Evolutionary conservation across 2,797 vertebrate genomes (phyloP), one percentile per base, ranked within the genome.

Genomic region (Hoplostethus atlanticus): DNA sequence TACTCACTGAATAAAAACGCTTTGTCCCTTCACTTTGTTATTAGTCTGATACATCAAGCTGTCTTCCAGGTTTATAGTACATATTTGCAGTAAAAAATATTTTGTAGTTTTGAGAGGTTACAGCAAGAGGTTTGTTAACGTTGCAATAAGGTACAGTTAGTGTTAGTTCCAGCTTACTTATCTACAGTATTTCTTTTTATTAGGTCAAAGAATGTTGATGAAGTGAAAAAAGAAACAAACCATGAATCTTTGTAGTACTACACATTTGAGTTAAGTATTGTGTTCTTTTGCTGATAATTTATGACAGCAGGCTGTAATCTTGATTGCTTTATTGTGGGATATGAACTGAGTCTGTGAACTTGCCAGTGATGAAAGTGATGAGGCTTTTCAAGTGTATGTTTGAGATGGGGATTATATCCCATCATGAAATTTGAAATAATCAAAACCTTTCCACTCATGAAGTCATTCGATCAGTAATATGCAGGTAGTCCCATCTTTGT

Each of bases 21-120:
- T 36, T 73, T 58, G 16, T 55, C 48, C 64, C 38, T 46, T 59
- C 17, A 25, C 36, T 79, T 87, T 77, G 77, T 84, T 76, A 77
- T 74, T 28, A 54, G 71, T 73, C 71, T 15, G 71, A 75, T 36
- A 69, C 73, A 67, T 28, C 46, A 76, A 69, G 67, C 69, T 21
- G 85, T 91, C 89, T 90, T 93, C 89, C 86, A 86, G 82, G 76
- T 92, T 91, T 87, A 70, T 87, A 86, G 76, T 11, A 25, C 59
- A 54, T 17, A 70, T 83, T 87, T 86, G 83, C 84, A 85, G 80
- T 47, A 56, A 40, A 52, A 25, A 61, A 69, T 8, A 42, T 67
- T 67, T 67, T 67, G 42, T 36, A 67, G 64, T 36, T 56, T 15
- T 31, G 6, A 36, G 44, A 13, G 38, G 38, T 46, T 51, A 34